Percentiles rank a stretch among this genome's conserved stretches.
Evolutionary conservation across 2,888 invertebrate species (phyloP).

Genomic region (Tortricodes alternella): DNA sequence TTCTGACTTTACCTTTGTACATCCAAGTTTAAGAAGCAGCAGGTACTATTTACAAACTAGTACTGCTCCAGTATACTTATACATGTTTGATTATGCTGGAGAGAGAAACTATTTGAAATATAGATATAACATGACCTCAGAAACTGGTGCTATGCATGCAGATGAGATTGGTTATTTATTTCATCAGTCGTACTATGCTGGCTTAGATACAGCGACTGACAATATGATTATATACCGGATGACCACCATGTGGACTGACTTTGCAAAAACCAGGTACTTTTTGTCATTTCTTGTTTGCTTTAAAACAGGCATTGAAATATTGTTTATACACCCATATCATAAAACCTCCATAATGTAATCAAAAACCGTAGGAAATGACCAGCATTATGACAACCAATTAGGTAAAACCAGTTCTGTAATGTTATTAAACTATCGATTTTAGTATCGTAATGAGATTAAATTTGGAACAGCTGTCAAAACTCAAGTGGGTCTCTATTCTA

Average conservation of each 20-base stretch:
- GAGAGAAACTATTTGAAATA: slow-evolving; percentile 18
- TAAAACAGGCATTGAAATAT: too few relatives aligned
- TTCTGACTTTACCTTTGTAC: slow-evolving; percentile 48
- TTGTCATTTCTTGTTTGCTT: too few relatives aligned
- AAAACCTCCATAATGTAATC: too few relatives aligned
- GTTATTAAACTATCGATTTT: too few relatives aligned
- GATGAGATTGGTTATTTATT: slow-evolving; percentile 14
- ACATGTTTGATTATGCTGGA: slow-evolving; percentile 18
- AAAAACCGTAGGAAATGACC: too few relatives aligned
- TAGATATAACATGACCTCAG: slow-evolving; percentile 5
- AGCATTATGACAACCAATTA: too few relatives aligned
- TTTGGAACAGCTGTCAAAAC: too few relatives aligned
- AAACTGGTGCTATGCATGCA: slow-evolving; percentile 6
- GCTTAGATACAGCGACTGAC: background rate
- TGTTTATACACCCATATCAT: too few relatives aligned
- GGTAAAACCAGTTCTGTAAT: too few relatives aligned
- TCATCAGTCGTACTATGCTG: background rate
- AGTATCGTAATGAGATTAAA: too few relatives aligned
- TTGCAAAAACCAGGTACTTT: slow-evolving; percentile 22
- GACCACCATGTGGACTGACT: slow-evolving; percentile 17
- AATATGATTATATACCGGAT: slow-evolving; percentile 1
- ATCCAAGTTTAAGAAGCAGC: slow-evolving; percentile 6
- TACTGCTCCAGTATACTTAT: slow-evolving; percentile 8
- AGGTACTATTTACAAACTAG: background rate
- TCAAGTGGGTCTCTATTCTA: too few relatives aligned